Evolutionary conservation across 2,113 vertebrate species (phyloP), one percentile per base, ranked within the genome.

Genomic region (Craseonycteris thonglongyai): DNA sequence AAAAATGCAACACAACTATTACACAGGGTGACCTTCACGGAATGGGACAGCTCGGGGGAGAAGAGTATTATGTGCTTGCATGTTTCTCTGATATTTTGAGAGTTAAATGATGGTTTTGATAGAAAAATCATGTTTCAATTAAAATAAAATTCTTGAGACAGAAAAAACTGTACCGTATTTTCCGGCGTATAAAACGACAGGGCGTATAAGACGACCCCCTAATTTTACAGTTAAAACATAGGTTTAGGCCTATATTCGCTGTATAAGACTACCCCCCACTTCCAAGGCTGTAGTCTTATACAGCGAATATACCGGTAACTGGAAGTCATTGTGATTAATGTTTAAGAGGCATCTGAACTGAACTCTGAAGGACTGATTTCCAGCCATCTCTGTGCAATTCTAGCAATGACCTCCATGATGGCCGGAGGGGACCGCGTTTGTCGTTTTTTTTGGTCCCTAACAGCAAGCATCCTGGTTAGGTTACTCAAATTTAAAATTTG

Each of bases 91-190:
- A 9, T 16, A 69, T 6, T 14, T 35, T 35, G 33, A 54, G 22
- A 21, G 2, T 35, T 74, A 35, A 65, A 12, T 10, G 30, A 33
- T 7, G 6, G 6, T 47, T 72, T 33, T 11, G 33, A 88, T 0
- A 51, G 59, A 79, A 78, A 56, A 86, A 40, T 3, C 11, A 16
- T 35, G 21, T 82, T 81, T 51, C 26, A 4, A 54, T 78, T 51
- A 69, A 90, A 80, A 61, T 51, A 69, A 90, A 80, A 61, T 78
- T 59, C 81, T 56, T 49, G 6, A 47, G 30, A 75, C 16, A 63
- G 35, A n/a, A 75, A 69, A 71, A 28, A 6, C 7, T 10, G n/a
- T n/a, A n/a, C n/a, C n/a, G n/a, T n/a, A n/a, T n/a, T n/a, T n/a
- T n/a, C n/a, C n/a, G n/a, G n/a, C n/a, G n/a, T n/a, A n/a, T n/a